Percentiles rank a stretch among this genome's conserved stretches.
These are phyloP conservation scores for Aethina tumida DNA, from an alignment of 1,140 invertebrate species.

Conservation along the genomic window DNA sequence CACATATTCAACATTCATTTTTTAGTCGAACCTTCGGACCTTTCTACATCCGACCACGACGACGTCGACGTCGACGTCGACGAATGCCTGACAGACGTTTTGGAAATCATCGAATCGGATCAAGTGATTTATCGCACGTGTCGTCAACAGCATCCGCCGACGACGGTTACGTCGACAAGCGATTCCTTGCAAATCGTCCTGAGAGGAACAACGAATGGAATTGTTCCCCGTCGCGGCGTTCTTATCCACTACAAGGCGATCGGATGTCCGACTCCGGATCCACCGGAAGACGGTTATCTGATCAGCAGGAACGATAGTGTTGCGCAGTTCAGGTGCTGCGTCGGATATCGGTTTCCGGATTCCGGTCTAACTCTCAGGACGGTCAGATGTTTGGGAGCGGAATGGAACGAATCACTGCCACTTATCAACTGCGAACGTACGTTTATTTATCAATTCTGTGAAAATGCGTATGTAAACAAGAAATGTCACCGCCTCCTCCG, in stretches of 20 bases:
- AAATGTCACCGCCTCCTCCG: not conserved
- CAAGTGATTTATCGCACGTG: slow-evolving; percentile 27
- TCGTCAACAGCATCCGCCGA: slow-evolving; percentile 22
- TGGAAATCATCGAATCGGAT: slow-evolving; percentile 26
- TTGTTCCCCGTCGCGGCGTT: slow-evolving; percentile 25
- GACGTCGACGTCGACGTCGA: slow-evolving; percentile 12
- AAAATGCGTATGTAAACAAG: not conserved
- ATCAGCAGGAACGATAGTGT: slow-evolving; percentile 43
- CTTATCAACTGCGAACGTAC: slow-evolving; percentile 50
- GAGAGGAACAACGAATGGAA: slow-evolving; percentile 16
- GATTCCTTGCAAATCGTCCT: slow-evolving; percentile 27
- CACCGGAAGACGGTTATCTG: slow-evolving; percentile 48
- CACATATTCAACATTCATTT: no score
- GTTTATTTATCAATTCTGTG: slow-evolving; percentile 21
- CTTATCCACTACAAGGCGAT: slow-evolving; percentile 38
- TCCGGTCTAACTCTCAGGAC: slow-evolving; percentile 39
- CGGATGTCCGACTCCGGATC: slow-evolving; percentile 44
- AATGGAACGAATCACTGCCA: slow-evolving; percentile 48
- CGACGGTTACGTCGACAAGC: slow-evolving; percentile 20
- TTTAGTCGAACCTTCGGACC: no score
- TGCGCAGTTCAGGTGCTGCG: slow-evolving; percentile 50
- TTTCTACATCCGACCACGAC: no score
- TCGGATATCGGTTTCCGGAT: slow-evolving; percentile 47
- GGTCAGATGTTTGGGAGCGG: slow-evolving; percentile 45
- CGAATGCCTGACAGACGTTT: slow-evolving; percentile 23